Evolutionary conservation across 2,888 invertebrate genomes (phyloP).

Genomic region (Apamea anceps): DNA sequence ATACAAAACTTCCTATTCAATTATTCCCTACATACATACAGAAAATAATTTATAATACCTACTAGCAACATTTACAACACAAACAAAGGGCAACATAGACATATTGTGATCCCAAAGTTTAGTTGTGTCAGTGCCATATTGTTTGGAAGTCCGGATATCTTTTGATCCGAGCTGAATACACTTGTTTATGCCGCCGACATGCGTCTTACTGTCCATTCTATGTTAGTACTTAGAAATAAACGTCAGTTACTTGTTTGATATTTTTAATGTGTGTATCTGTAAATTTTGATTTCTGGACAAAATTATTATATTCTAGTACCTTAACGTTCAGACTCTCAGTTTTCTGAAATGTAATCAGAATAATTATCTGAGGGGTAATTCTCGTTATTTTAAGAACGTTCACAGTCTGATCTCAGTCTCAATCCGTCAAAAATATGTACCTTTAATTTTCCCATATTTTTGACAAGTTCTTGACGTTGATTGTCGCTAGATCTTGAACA

Average conservation of each 20-base stretch:
- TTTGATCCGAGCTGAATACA: slow-evolving; percentile 59
- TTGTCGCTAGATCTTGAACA: too few species aligned
- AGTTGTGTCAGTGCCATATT: slow-evolving; percentile 42
- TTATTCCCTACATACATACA: background rate
- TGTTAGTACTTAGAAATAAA: background rate
- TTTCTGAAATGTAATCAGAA: background rate
- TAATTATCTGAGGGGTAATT: background rate
- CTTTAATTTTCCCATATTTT: too few species aligned
- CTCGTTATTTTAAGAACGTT: too few species aligned
- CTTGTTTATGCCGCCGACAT: slow-evolving; percentile 23
- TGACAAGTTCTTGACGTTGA: too few species aligned
- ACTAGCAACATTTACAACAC: slow-evolving; percentile 11
- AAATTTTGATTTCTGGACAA: background rate
- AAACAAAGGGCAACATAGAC: slow-evolving; percentile 7
- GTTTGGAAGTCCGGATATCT: slow-evolving; percentile 55
- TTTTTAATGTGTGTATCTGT: background rate
- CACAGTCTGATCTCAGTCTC: too few species aligned
- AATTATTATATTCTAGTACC: background rate
- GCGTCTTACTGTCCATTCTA: background rate
- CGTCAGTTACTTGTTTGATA: background rate
- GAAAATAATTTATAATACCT: slow-evolving; percentile 13
- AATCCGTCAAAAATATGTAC: too few species aligned
- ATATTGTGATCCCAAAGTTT: slow-evolving; percentile 50
- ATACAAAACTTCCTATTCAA: background rate
- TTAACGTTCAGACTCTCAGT: background rate